Percentiles rank a stretch among this genome's conserved stretches.
Conservation (phyloP, 2,113 vertebrate genomes). For the Clarias macrocephalus region DNA sequence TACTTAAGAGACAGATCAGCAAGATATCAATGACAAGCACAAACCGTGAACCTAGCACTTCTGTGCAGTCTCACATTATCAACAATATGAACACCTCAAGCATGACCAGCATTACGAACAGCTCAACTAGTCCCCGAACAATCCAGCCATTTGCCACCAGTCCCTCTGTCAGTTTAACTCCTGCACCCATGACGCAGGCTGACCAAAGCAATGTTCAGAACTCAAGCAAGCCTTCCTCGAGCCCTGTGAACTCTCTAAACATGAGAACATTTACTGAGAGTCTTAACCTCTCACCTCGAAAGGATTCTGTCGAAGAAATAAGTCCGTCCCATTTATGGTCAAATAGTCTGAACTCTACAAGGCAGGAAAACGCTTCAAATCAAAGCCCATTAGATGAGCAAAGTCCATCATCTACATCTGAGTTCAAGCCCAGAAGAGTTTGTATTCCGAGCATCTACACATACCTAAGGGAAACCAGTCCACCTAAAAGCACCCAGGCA, state of each 20-base stretch:
- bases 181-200: background rate
- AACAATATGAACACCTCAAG: background rate
- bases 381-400: conserved; percentile 25
- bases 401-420: conserved; percentile 48
- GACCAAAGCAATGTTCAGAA: conserved; percentile 12
- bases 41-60: background rate
- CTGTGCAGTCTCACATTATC: background rate
- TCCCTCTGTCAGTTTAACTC: background rate
- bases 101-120: conserved; percentile 3
- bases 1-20: background rate
- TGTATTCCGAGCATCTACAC: conserved; percentile 60
- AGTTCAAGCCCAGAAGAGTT: conserved; percentile 36
- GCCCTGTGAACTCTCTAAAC: conserved; percentile 31
- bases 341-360: conserved; percentile 56
- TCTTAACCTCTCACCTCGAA: conserved; percentile 55
- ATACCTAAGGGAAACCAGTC: conserved; percentile 59
- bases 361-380: conserved; percentile 11
- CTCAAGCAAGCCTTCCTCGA: background rate
- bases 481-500: conserved; percentile 25
- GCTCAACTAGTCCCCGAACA: conserved; percentile 2
- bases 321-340: conserved; percentile 60
- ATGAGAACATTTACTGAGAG: conserved; percentile 54
- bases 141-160: background rate
- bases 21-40: background rate
- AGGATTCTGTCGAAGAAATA: conserved; percentile 52